A percentile compares a stretch with the other conserved stretches of the same genome.
These are phyloP conservation scores for Dermatophagoides farinae DNA, from an alignment of 1,140 invertebrate genomes.

Conservation along the genomic window DNA sequence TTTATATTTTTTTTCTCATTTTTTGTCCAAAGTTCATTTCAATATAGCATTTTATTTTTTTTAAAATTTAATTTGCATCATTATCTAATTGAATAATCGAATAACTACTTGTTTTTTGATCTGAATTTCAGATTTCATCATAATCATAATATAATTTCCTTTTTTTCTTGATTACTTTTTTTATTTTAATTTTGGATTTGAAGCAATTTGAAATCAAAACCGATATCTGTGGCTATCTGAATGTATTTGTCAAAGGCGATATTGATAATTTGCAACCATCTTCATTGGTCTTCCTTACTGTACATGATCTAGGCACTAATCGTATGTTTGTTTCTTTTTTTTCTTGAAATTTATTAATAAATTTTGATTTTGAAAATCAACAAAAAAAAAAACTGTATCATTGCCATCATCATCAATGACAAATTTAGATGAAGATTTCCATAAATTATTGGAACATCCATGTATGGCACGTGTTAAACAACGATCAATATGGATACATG, in stretches of 20 bases:
- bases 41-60: no score
- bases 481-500: conserved; percentile 63
- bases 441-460: conserved; percentile 52
- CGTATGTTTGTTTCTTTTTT: conserved; percentile 13
- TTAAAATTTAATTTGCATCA: no score
- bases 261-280: conserved; percentile 1
- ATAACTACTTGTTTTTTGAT: no score
- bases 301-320: conserved; percentile 19
- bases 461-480: conserved; percentile 64
- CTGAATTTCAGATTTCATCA: no score
- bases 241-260: conserved; percentile 14
- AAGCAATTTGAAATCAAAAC: conserved; percentile 14
- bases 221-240: conserved; percentile 11
- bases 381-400: no score
- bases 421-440: conserved; percentile 33
- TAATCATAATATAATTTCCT: no score
- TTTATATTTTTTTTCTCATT: no score
- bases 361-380: background rate
- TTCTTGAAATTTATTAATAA: background rate
- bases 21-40: no score
- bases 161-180: no score
- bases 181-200: background rate
- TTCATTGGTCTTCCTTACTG: conserved; percentile 17
- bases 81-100: no score
- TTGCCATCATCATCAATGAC: background rate